Evolutionary conservation across 2,113 vertebrate species (phyloP).

Genomic region (Megaptera novaeangliae): DNA sequence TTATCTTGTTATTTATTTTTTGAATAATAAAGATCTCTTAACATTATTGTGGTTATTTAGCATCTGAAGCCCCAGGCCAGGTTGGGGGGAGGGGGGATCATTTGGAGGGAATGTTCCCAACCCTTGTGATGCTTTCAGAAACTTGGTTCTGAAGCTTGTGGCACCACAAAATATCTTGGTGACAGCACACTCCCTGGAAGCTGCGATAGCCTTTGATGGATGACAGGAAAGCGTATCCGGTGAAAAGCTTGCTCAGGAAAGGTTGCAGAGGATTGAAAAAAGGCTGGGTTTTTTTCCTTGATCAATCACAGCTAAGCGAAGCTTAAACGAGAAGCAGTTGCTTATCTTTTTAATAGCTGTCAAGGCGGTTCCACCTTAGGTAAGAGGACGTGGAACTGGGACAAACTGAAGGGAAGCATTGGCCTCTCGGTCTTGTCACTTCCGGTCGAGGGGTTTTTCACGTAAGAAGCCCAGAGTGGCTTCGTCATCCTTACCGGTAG

Average conservation of each 20-base stretch:
- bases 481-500: background rate
- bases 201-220: background rate
- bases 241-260: background rate
- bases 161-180: background rate
- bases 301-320: background rate
- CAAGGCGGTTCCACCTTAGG: background rate
- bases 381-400: background rate
- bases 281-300: background rate
- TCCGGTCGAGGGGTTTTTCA: background rate
- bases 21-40: constrained; percentile 71
- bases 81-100: background rate
- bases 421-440: background rate
- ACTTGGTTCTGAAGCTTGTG: background rate
- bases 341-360: background rate
- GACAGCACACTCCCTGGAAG: background rate
- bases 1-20: constrained; percentile 77
- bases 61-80: background rate
- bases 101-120: background rate
- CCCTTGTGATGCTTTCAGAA: background rate
- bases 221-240: background rate
- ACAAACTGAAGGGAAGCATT: background rate
- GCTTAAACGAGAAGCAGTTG: background rate
- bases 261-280: background rate
- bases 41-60: constrained; percentile 2
- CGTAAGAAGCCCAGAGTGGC: background rate